phyloP scores from a whole-genome alignment of 2,113 vertebrate species.

The Benitochromis conjunctus region DNA sequence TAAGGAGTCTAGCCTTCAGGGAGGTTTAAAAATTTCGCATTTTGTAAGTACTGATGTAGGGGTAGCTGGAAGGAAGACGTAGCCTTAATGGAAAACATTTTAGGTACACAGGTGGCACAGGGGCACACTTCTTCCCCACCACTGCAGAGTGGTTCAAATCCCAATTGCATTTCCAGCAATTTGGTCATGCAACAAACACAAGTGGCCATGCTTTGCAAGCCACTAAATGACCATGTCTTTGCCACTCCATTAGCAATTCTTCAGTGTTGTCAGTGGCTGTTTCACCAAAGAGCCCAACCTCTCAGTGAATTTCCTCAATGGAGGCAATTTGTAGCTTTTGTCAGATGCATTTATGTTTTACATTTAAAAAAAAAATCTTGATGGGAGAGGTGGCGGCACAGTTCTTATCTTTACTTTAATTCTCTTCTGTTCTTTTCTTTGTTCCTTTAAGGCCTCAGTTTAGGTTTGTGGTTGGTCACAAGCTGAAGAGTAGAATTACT shows the following conservation, averaged over 20 bases:
- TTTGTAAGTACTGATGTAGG: background rate
- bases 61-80: background rate
- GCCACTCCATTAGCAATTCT: background rate
- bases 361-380: background rate
- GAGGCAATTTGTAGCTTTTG: background rate
- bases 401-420: background rate
- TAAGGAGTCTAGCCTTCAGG: background rate
- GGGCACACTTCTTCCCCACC: background rate
- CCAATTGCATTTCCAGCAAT: background rate
- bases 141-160: background rate
- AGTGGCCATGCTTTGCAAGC: background rate
- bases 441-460: background rate
- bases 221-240: background rate
- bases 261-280: background rate
- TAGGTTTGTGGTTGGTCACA: background rate
- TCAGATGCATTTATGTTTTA: background rate
- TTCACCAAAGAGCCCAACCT: background rate
- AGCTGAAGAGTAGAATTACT: background rate
- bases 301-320: background rate
- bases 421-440: background rate
- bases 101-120: background rate
- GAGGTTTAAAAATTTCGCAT: slow-evolving; percentile 1
- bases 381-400: background rate
- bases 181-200: slow-evolving; percentile 12
- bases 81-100: slow-evolving; percentile 23